Percentiles rank a stretch among this genome's conserved stretches.
Evolutionary conservation across 2,888 invertebrate genomes (phyloP).

Genomic region (Drosophila bunnanda): DNA sequence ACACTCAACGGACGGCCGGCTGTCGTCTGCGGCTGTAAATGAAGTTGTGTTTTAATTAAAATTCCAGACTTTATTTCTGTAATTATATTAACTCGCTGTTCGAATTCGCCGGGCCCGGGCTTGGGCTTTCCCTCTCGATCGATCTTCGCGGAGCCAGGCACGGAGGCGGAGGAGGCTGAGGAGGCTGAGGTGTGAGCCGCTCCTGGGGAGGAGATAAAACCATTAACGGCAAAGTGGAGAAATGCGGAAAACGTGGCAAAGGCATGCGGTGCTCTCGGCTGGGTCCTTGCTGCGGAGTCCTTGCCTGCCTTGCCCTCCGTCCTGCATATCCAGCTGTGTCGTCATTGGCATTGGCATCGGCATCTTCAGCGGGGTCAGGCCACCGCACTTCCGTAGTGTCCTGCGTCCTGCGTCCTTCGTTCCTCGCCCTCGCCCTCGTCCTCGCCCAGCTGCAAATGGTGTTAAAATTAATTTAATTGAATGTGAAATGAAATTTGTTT

Average conservation of each 20-base stretch:
- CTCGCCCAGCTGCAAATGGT: slow-evolving; percentile 69
- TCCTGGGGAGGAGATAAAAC: slow-evolving; percentile 68
- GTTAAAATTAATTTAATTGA: slow-evolving; percentile 82
- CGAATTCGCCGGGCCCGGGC: slow-evolving; percentile 59
- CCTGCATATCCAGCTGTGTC: slow-evolving; percentile 67
- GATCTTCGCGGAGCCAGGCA: slow-evolving; percentile 42
- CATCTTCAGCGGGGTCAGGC: slow-evolving; percentile 38
- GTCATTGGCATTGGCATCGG: slow-evolving; percentile 74
- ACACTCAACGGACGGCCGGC: slow-evolving; percentile 25
- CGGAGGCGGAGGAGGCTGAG: not conserved
- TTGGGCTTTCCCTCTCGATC: slow-evolving; percentile 52
- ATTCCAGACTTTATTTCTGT: slow-evolving; percentile 82
- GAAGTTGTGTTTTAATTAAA: slow-evolving; percentile 82
- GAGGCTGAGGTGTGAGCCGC: not conserved
- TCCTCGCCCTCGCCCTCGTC: not conserved
- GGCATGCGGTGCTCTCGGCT: slow-evolving; percentile 65
- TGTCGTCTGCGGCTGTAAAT: slow-evolving; percentile 78
- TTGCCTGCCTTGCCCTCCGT: slow-evolving; percentile 3
- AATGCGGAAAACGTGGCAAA: slow-evolving; percentile 77
- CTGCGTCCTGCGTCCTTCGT: slow-evolving; percentile 27
- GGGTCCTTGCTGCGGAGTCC: slow-evolving; percentile 1
- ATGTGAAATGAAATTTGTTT: slow-evolving; percentile 82
- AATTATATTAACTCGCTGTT: slow-evolving; percentile 81
- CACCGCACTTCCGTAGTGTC: slow-evolving; percentile 30
- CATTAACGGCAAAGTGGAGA: slow-evolving; percentile 76